Evolutionary conservation across 2,888 invertebrate genomes (phyloP), one percentile per base, ranked within the genome.

Genomic region (Ichneumoninae sp.): DNA sequence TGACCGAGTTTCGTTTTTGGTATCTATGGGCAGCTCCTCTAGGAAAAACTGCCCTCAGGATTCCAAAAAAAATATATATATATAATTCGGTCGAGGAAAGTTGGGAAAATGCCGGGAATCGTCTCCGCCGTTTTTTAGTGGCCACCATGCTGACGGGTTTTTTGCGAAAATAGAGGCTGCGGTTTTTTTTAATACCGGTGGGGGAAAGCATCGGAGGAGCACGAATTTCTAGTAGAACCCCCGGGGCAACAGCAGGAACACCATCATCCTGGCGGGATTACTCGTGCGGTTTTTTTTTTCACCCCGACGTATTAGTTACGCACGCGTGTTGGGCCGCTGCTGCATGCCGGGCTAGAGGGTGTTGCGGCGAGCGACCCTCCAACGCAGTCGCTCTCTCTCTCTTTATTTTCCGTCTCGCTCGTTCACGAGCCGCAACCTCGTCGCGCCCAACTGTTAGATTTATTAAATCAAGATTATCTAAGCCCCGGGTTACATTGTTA

Each of bases 381-480:
- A 50, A 63, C 75, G 60, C 75, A 44, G 44, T 54, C 57, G 54
- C 36, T 75, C 76, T 40, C 40, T 40, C 40, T 40, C 40, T 68
- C 66, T 78, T 44, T 60, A 44, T 75, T 75, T 66, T 80, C 68
- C 26, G 33, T 52, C 47, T 63, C 69, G 44, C 81, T 16, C 52
- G n/a, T 76, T 71, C 47, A 50, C 69, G 68, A 68, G 63, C 77
- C 80, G 57, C 71, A 80, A 80, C 65, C 85, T 83, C 85, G 85
- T 85, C 82, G 85, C 89, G 91, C 92, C 90, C 93, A 93, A 93
- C 93, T 93, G 94, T 93, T 93, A 93, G 93, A 94, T 94, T 94
- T 93, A 93, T 94, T 94, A 94, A 94, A 94, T 93, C 93, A 92
- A 93, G 93, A 94, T 94, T 94, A 94, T 93, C 92, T 92, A 92